phyloP scores from a whole-genome alignment of 2,797 vertebrate genomes.

The Squalus acanthias region DNA sequence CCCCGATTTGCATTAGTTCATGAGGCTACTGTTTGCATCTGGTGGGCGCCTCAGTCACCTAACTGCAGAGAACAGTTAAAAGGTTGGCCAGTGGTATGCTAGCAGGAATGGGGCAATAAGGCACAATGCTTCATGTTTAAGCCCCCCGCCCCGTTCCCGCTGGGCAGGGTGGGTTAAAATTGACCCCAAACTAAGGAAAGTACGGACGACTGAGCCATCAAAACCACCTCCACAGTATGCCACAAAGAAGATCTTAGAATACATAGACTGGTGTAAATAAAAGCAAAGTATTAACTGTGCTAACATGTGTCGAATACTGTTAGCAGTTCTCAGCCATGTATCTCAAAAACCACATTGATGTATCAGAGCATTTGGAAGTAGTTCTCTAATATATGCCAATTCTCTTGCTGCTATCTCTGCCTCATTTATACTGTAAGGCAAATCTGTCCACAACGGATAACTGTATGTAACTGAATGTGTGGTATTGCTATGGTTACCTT shows the following conservation, averaged over 20 bases:
- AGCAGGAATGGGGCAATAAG: not conserved
- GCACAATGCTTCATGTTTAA: not conserved
- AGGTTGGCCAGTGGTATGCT: too few species aligned
- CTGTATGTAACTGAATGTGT: not conserved
- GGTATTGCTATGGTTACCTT: not conserved
- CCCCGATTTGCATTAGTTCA: not conserved
- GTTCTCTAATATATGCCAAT: not conserved
- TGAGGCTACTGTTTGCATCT: not conserved
- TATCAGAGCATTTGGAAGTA: not conserved
- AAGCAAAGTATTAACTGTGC: not conserved
- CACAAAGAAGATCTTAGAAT: not conserved
- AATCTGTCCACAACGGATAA: not conserved
- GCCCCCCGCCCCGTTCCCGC: not conserved
- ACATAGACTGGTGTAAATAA: not conserved
- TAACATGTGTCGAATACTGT: not conserved
- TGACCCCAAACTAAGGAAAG: not conserved
- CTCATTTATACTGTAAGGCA: not conserved
- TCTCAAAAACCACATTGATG: not conserved
- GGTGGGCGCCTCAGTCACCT: not conserved
- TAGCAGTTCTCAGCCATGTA: not conserved
- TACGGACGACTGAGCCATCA: not conserved
- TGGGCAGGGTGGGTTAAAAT: not conserved
- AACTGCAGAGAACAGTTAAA: not conserved
- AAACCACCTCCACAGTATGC: not conserved
- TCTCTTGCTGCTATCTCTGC: not conserved